These are phyloP conservation scores for Cosmorhoe ocellata DNA, from an alignment of 2,888 invertebrate genomes.

Conservation along the genomic window DNA sequence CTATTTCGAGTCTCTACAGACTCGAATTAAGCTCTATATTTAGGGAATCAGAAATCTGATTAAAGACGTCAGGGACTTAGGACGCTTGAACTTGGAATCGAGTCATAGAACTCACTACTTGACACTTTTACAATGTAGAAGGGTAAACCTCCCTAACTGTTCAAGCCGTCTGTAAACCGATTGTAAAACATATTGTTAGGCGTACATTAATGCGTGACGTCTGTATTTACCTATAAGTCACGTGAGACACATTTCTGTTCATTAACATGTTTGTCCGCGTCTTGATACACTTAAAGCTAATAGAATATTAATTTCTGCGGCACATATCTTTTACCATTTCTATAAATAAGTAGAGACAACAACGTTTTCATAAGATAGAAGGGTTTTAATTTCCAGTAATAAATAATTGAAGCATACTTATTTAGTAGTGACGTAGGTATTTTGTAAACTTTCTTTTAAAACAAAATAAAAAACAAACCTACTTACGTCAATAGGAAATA, in stretches of 20 bases:
- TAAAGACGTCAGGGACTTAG: no score
- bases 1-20: no score
- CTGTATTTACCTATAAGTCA: conserved; percentile 3
- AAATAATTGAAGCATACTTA: no score
- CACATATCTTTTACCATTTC: conserved; percentile 11
- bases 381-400: background rate
- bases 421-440: no score
- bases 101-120: no score
- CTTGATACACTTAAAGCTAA: conserved; percentile 11
- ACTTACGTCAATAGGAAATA: conserved; percentile 28
- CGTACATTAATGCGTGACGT: background rate
- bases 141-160: no score
- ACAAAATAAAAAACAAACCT: background rate
- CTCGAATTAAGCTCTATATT: no score
- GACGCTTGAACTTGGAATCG: no score
- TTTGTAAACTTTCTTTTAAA: background rate
- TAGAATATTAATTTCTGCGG: conserved; percentile 13
- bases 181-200: no score
- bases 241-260: conserved; percentile 13
- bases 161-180: no score
- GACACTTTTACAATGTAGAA: no score
- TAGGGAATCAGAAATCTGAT: no score
- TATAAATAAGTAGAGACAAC: conserved; percentile 17
- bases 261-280: conserved; percentile 19
- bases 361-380: conserved; percentile 2